Conservation (phyloP, 2,888 invertebrate species). For the Cryptocephalus moraei region DNA sequence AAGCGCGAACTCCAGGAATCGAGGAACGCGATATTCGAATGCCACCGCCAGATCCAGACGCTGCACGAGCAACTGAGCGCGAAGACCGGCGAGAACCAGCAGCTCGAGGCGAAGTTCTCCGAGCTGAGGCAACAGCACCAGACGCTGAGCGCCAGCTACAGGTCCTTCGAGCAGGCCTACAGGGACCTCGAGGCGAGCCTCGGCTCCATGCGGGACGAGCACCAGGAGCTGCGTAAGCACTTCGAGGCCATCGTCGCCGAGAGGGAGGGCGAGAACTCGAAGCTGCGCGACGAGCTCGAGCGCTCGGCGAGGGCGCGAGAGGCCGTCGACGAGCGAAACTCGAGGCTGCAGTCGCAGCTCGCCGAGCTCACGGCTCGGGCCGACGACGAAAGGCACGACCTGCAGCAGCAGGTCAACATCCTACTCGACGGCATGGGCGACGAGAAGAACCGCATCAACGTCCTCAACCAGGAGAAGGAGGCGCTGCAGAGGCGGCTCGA, state of each 20-base stretch:
- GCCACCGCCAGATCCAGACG: not conserved
- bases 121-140: slow-evolving; percentile 6
- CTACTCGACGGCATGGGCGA: slow-evolving; percentile 13
- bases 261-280: too few species aligned
- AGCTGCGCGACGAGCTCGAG: too few species aligned
- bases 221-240: too few species aligned
- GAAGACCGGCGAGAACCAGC: slow-evolving; percentile 9
- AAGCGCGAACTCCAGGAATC: slow-evolving; percentile 18
- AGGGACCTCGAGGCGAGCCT: too few species aligned
- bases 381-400: slow-evolving; percentile 6
- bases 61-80: not conserved
- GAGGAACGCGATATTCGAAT: not conserved
- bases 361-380: not conserved
- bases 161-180: too few species aligned
- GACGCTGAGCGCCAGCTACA: too few species aligned
- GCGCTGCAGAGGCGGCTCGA: slow-evolving; percentile 4
- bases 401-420: slow-evolving; percentile 13
- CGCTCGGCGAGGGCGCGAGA: too few species aligned
- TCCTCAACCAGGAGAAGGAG: slow-evolving; percentile 10
- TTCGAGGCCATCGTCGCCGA: too few species aligned
- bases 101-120: slow-evolving; percentile 6
- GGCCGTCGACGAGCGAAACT: too few species aligned
- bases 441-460: slow-evolving; percentile 10
- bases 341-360: not conserved
- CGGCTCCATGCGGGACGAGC: too few species aligned